These are phyloP conservation scores for Prunella fulvescens DNA, from an alignment of 2,113 vertebrate genomes.

Conservation along the genomic window DNA sequence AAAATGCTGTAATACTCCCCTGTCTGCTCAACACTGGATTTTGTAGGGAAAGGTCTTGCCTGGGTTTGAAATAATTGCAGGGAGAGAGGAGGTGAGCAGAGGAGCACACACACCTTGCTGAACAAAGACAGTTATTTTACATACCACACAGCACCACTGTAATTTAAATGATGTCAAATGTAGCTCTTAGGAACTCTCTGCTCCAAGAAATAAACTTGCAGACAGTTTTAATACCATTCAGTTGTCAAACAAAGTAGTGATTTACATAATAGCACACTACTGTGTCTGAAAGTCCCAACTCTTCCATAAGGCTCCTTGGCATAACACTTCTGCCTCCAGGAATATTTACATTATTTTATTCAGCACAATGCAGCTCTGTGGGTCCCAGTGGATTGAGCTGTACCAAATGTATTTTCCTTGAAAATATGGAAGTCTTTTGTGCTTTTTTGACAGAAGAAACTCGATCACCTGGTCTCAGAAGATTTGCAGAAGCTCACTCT, in stretches of 20 bases:
- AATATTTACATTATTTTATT: constrained; percentile 15
- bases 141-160: not conserved
- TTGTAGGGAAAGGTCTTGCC: not conserved
- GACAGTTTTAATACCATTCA: constrained; percentile 33
- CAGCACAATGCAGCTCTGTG: not conserved
- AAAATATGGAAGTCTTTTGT: not conserved
- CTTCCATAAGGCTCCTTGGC: not conserved
- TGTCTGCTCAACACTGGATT: not conserved
- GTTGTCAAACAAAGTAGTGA: constrained; percentile 46
- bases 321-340: not conserved
- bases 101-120: not conserved
- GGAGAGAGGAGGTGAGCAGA: not conserved
- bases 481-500: not conserved
- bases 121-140: not conserved
- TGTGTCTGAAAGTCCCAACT: not conserved
- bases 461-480: not conserved
- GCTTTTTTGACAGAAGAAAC: not conserved
- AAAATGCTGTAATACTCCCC: not conserved
- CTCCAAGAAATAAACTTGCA: constrained; percentile 45
- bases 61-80: not conserved
- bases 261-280: not conserved
- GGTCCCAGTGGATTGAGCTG: not conserved
- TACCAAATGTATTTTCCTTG: not conserved
- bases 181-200: constrained; percentile 2
- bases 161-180: constrained; percentile 30